phyloP scores from a whole-genome alignment of 2,113 vertebrate species.

The Arothron firmamentum region DNA sequence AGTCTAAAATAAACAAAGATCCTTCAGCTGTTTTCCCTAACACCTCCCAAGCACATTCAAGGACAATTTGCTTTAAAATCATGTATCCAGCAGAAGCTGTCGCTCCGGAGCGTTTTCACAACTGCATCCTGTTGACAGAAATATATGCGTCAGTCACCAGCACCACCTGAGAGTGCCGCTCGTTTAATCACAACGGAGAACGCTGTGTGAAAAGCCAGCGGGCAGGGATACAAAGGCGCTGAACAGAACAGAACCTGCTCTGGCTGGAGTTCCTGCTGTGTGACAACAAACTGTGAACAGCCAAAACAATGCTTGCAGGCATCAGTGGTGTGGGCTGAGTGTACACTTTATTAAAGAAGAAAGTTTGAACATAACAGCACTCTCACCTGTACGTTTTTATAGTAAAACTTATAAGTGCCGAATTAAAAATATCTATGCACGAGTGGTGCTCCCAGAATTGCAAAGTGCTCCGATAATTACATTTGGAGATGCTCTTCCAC shows the following conservation, averaged over 20 bases:
- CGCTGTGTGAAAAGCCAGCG: conserved; percentile 35
- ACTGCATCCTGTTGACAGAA: conserved; percentile 28
- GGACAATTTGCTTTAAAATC: background rate
- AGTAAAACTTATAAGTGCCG: background rate
- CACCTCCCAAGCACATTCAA: background rate
- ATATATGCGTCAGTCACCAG: conserved; percentile 34
- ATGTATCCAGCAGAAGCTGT: background rate
- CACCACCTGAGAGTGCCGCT: conserved; percentile 15
- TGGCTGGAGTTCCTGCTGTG: conserved; percentile 10
- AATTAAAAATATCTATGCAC: conserved; percentile 26
- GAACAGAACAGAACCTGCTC: conserved; percentile 54
- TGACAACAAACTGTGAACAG: conserved; percentile 13
- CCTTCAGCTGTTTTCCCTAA: background rate
- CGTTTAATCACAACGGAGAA: conserved; percentile 47
- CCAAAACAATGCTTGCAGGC: conserved; percentile 25
- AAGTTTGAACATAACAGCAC: background rate
- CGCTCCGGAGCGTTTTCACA: background rate
- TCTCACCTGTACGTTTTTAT: conserved; percentile 6
- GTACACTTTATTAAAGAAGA: background rate
- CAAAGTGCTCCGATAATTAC: conserved; percentile 54
- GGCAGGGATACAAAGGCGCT: conserved; percentile 46
- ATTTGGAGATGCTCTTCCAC: conserved; percentile 30
- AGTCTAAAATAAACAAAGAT: background rate
- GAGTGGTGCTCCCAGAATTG: conserved; percentile 48
- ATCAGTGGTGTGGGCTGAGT: background rate